phyloP scores from a whole-genome alignment of 2,888 invertebrate species.

The Drosophila birchii region DNA sequence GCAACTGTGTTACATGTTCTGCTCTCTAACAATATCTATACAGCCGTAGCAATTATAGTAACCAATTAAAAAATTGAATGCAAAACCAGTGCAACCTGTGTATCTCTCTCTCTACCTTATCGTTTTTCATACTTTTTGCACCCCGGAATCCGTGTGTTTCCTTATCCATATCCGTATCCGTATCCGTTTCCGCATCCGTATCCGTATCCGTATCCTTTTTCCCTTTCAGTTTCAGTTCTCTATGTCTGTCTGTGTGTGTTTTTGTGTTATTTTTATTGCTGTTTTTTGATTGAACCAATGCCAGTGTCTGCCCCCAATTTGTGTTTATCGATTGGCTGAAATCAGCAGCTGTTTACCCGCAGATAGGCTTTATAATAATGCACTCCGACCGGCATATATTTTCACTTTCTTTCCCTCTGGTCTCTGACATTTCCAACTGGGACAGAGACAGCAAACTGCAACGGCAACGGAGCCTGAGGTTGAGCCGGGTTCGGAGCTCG shows the following conservation, averaged over 20 bases:
- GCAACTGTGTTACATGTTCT: slow-evolving; percentile 48
- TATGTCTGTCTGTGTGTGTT: slow-evolving; percentile 17
- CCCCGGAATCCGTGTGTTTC: slow-evolving; percentile 33
- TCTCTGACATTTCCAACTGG: slow-evolving; percentile 36
- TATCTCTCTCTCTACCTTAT: slow-evolving; percentile 60
- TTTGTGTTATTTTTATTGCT: slow-evolving; percentile 17
- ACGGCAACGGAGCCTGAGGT: slow-evolving; percentile 11
- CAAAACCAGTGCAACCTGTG: slow-evolving; percentile 69
- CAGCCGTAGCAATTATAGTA: slow-evolving; percentile 45
- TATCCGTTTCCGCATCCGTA: slow-evolving; percentile 30
- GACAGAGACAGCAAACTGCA: not conserved
- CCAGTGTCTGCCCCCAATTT: slow-evolving; percentile 50
- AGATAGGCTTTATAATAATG: slow-evolving; percentile 56
- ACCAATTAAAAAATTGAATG: slow-evolving; percentile 66
- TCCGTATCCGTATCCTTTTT: slow-evolving; percentile 14
- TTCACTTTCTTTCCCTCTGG: slow-evolving; percentile 68
- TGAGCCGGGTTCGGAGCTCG: slow-evolving; percentile 22
- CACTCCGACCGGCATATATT: slow-evolving; percentile 24
- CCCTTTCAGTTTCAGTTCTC: slow-evolving; percentile 42
- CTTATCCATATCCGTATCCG: slow-evolving; percentile 4
- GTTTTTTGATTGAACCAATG: slow-evolving; percentile 65
- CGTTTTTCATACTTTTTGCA: slow-evolving; percentile 45
- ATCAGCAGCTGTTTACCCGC: slow-evolving; percentile 72
- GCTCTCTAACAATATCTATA: slow-evolving; percentile 42
- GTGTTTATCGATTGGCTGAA: slow-evolving; percentile 64